Evolutionary conservation across 2,797 vertebrate genomes (phyloP).

Genomic region (Lepilemur septentrionalis): DNA sequence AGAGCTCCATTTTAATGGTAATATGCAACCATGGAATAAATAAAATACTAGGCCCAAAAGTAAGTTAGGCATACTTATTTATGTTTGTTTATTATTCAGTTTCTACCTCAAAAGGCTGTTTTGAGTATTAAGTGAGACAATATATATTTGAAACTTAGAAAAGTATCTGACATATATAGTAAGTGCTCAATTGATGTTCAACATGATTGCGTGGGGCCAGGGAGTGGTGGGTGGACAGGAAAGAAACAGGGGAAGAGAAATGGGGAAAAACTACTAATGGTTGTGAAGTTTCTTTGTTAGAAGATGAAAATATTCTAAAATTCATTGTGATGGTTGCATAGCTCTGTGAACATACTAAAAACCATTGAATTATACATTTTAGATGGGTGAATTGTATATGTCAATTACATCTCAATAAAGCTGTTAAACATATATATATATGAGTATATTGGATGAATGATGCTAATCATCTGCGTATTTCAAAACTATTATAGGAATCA

Average conservation of each 20-base stretch:
- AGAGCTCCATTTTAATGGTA: constrained; percentile 23
- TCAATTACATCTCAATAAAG: not conserved
- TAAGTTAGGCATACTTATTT: constrained; percentile 19
- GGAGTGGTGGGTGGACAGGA: not conserved
- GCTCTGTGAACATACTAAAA: not conserved
- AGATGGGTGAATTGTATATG: not conserved
- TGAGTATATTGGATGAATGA: not conserved
- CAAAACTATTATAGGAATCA: not conserved
- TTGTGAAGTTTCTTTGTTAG: not conserved
- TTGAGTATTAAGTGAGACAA: not conserved
- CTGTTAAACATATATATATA: not conserved
- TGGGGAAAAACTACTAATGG: not conserved
- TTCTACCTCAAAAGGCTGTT: not conserved
- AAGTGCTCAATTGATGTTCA: constrained; percentile 32
- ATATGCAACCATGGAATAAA: not conserved
- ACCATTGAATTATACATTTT: not conserved
- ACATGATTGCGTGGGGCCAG: not conserved
- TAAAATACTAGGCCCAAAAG: not conserved
- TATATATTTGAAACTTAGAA: not conserved
- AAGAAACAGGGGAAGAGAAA: not conserved
- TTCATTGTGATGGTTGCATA: not conserved
- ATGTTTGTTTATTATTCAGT: not conserved
- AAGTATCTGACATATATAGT: not conserved
- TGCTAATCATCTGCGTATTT: not conserved
- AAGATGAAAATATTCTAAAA: not conserved